Evolutionary conservation across 1,140 invertebrate genomes (phyloP).

Genomic region (Aphidius ervi): DNA sequence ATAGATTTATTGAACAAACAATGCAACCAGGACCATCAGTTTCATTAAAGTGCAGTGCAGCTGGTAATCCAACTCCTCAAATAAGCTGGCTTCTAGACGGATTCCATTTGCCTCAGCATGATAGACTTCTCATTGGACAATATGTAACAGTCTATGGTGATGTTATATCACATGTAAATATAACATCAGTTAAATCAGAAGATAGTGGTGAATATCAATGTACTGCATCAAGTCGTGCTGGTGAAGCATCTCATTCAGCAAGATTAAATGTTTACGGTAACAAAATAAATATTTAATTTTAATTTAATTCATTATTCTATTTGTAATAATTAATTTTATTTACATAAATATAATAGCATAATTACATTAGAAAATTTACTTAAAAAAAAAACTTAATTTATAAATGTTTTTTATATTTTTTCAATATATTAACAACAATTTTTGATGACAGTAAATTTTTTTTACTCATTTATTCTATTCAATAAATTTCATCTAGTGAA

Average conservation of each 20-base stretch:
- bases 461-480: too few species aligned
- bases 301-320: too few species aligned
- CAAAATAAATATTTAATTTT: too few species aligned
- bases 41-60: conserved; percentile 61
- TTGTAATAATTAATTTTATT: too few species aligned
- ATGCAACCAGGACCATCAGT: conserved; percentile 59
- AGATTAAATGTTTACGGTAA: conserved; percentile 66
- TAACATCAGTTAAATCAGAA: conserved; percentile 63
- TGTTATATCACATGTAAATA: conserved; percentile 71
- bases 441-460: too few species aligned
- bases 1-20: conserved; percentile 59
- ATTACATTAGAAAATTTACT: too few species aligned
- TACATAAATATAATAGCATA: too few species aligned
- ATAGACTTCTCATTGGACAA: conserved; percentile 62
- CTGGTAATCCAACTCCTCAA: conserved; percentile 64
- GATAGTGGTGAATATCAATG: conserved; percentile 73
- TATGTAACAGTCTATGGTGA: conserved; percentile 66
- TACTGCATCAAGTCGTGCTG: conserved; percentile 62
- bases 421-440: too few species aligned
- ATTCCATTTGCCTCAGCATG: conserved; percentile 57
- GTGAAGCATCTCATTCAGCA: conserved; percentile 58
- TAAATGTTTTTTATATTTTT: too few species aligned
- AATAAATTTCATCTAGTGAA: too few species aligned
- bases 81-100: conserved; percentile 59
- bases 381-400: too few species aligned